These are phyloP conservation scores for Oligia strigilis DNA, from an alignment of 2,888 invertebrate species.

Conservation along the genomic window DNA sequence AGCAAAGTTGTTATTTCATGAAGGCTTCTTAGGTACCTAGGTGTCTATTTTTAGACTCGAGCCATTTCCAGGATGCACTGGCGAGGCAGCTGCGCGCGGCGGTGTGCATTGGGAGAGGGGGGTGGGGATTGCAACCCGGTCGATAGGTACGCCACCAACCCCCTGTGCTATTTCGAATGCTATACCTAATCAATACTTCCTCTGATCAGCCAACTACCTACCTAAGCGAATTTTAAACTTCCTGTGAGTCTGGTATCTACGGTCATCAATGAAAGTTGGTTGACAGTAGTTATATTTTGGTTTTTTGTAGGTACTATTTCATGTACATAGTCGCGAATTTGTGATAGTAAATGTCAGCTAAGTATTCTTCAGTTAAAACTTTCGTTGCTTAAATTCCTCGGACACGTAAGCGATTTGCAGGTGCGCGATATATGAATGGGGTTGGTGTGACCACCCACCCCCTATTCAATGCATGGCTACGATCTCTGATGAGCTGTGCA, in stretches of 20 bases:
- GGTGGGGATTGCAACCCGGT: background rate
- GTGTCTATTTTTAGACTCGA: conserved; percentile 5
- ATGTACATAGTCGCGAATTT: background rate
- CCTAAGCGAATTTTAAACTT: background rate
- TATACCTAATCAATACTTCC: background rate
- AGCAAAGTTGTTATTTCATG: background rate
- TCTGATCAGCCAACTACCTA: background rate
- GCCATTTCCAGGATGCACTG: background rate
- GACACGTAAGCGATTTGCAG: background rate
- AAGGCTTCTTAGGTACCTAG: background rate
- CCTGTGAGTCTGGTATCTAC: background rate
- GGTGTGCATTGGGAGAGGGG: background rate
- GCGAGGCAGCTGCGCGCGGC: conserved; percentile 12
- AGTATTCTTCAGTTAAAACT: background rate
- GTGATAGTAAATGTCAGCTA: background rate
- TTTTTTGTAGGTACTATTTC: background rate
- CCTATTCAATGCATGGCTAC: background rate
- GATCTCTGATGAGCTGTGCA: background rate
- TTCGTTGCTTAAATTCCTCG: background rate
- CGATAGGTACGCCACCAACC: conserved; percentile 7
- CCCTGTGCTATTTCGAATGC: background rate
- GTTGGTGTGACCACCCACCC: background rate
- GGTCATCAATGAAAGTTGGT: background rate
- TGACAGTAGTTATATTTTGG: background rate
- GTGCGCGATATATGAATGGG: background rate